Percentiles rank a stretch among this genome's conserved stretches.
These are phyloP conservation scores for Microctonus brassicae DNA, from an alignment of 2,888 invertebrate species.

Conservation along the genomic window DNA sequence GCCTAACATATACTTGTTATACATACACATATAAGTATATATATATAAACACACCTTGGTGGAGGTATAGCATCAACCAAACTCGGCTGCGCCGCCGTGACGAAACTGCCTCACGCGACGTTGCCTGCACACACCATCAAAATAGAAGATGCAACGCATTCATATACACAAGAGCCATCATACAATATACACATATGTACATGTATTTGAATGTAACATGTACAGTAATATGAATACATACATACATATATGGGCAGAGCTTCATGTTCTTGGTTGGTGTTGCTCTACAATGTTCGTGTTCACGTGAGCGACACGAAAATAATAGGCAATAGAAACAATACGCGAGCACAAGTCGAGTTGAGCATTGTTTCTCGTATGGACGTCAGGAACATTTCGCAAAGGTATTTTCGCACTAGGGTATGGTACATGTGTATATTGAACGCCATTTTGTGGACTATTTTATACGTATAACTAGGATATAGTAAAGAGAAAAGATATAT, in stretches of 20 bases:
- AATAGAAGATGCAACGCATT: not conserved
- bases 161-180: not conserved
- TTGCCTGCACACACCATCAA: not conserved
- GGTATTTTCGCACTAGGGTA: constrained; percentile 30
- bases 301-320: constrained; percentile 41
- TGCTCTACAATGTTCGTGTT: constrained; percentile 24
- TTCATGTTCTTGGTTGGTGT: constrained; percentile 13
- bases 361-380: constrained; percentile 43
- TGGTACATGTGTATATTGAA: constrained; percentile 17
- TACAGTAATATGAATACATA: constrained; percentile 10
- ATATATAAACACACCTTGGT: not conserved
- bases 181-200: not conserved
- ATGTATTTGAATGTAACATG: too few species aligned
- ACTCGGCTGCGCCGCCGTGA: constrained; percentile 27
- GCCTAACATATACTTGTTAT: not conserved
- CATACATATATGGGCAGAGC: not conserved
- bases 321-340: constrained; percentile 50
- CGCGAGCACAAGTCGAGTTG: constrained; percentile 20
- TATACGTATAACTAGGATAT: not conserved
- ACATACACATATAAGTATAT: not conserved
- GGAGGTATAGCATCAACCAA: constrained; percentile 22
- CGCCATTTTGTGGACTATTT: constrained; percentile 36
- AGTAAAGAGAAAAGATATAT: not conserved
- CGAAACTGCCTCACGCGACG: constrained; percentile 29
- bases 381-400: constrained; percentile 24